Conservation (phyloP, 2,113 vertebrate species). For the Mesoclemmys tuberculata region DNA sequence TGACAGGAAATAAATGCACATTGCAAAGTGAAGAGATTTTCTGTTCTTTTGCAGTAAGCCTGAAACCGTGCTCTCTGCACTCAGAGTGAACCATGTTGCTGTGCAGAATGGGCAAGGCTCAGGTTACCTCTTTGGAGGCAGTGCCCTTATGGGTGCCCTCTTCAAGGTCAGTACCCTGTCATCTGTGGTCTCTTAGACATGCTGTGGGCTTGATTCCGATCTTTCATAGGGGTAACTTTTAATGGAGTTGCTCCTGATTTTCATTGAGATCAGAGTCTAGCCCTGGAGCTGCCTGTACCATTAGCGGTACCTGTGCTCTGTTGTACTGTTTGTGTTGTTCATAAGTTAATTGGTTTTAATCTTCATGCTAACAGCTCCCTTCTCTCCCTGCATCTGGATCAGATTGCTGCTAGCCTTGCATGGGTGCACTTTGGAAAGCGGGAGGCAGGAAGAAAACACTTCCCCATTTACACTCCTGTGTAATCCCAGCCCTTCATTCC, state of each 20-base stretch:
- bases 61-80: background rate
- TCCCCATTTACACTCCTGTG: background rate
- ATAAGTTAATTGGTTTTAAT: background rate
- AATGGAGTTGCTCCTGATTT: background rate
- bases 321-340: background rate
- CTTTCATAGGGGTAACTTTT: background rate
- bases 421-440: background rate
- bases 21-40: background rate
- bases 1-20: background rate
- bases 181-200: background rate
- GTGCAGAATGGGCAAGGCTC: accelerated
- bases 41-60: background rate
- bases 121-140: background rate
- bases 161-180: background rate
- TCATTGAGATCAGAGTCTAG: background rate
- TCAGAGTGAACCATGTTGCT: accelerated
- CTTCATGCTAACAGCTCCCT: background rate
- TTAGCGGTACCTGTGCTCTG: background rate
- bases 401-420: background rate
- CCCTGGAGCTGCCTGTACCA: background rate
- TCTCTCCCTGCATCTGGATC: background rate
- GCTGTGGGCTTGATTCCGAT: background rate
- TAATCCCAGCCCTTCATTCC: background rate
- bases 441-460: background rate
- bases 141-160: background rate